Base-by-base conservation (phyloP, 2,113 vertebrate species). In the Hemiscyllium ocellatum region DNA sequence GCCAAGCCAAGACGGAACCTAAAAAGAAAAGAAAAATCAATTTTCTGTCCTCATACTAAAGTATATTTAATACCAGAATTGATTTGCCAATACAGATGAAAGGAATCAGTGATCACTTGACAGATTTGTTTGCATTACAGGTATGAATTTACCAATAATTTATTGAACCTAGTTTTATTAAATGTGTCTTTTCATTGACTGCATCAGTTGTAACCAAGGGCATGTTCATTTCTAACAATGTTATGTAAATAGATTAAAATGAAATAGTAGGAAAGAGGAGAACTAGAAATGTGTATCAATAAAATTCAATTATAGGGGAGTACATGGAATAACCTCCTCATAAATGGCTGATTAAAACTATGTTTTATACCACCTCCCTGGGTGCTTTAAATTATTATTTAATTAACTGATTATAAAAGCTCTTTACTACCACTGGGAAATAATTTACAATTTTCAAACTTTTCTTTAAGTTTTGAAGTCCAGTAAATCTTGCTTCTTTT, bases 381-480 rank as follows among this genome's bases (percentile, higher is more conserved):
- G 93, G 94, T 95, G 69, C 69, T 95, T 76, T 95, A 95, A 95
- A 95, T 95, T 95, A 26, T 95, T 33, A 95, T 95, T 95, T 72
- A 95, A 95, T 95, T 95, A 95, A 95, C 94, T 95, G 68, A 95
- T 95, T 95, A 95, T 95, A 72, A 95, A 95, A 95, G 94, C 94
- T 95, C 66, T 95, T 95, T 95, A 95, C 47, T 72, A 95, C 94
- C 94, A 52, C 69, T 52, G 68, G 68, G 70, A 72, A 47, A 95
- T 29, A 47, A 94, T 69, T 70, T 94, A 95, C 47, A 76, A 72
- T 50, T 52, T 52, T 72, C 0, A 95, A 95, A 95, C 68, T 95
- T 95, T 91, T 68, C 56, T 66, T 93, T 22, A 37, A 72, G 94
- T 72, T 95, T 95, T 24, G 70, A 52, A 76, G 69, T 76, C 37